Percentiles rank a stretch among this genome's conserved stretches.
Evolutionary conservation across 2,113 vertebrate species (phyloP).

Genomic region (Vimba vimba): DNA sequence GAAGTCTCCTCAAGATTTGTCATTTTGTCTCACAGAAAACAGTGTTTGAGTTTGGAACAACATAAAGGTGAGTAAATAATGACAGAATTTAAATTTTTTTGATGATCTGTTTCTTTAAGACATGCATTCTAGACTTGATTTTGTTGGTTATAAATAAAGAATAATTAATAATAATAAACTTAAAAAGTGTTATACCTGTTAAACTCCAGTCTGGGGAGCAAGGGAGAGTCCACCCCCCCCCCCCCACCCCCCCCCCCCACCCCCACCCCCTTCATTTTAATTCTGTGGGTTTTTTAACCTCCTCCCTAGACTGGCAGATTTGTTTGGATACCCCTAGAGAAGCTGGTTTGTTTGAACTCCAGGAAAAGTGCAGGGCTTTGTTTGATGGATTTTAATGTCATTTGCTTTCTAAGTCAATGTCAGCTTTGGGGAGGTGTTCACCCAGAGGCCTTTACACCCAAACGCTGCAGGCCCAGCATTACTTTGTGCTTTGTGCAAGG

Average conservation of each 20-base stretch:
- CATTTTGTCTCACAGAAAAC: background rate
- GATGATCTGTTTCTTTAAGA: background rate
- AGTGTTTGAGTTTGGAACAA: background rate
- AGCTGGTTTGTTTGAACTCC: conserved; percentile 45
- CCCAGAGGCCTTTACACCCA: conserved; percentile 44
- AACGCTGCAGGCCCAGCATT: background rate
- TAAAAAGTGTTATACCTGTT: background rate
- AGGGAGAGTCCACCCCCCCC: no score
- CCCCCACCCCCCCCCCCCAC: no score
- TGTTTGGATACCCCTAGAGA: conserved; percentile 28
- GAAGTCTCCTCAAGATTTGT: background rate
- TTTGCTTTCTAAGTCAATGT: conserved; percentile 48
- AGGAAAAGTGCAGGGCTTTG: conserved; percentile 41
- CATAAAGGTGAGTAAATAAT: no score
- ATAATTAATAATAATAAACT: background rate
- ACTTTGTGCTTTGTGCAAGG: conserved; percentile 2
- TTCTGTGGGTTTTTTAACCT: background rate
- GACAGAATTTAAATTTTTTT: background rate
- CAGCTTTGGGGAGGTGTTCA: conserved; percentile 16
- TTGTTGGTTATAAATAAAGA: background rate
- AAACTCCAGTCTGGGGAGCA: background rate
- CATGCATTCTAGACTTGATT: background rate
- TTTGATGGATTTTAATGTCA: conserved; percentile 56
- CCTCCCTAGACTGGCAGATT: conserved; percentile 15
- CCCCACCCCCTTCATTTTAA: background rate